These are phyloP conservation scores for Planococcus citri DNA, from an alignment of 1,140 invertebrate genomes.

Conservation along the genomic window DNA sequence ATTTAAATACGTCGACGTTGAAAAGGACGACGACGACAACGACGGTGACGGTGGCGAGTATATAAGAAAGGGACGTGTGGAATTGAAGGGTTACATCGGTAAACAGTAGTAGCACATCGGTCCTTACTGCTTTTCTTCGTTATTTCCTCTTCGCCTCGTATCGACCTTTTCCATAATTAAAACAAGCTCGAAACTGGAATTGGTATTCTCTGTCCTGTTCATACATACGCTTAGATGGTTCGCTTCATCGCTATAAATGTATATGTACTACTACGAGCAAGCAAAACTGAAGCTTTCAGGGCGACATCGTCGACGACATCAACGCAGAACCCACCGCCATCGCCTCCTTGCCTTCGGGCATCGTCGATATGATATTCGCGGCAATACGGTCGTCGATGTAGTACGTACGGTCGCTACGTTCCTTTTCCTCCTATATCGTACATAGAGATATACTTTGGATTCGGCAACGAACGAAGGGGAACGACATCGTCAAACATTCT, in stretches of 20 bases:
- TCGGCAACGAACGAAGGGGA: too few relatives aligned
- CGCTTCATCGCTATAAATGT: too few relatives aligned
- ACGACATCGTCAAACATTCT: too few relatives aligned
- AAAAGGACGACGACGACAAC: too few relatives aligned
- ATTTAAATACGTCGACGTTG: background rate
- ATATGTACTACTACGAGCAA: too few relatives aligned
- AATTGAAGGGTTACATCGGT: constrained; percentile 16
- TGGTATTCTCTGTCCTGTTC: background rate
- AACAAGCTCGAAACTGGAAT: background rate
- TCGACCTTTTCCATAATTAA: constrained; percentile 14
- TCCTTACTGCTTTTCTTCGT: constrained; percentile 18
- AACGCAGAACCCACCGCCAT: background rate
- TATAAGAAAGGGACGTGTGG: background rate
- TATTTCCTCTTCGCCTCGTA: background rate
- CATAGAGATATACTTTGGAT: too few relatives aligned
- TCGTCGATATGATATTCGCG: background rate
- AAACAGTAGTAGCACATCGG: constrained; percentile 15
- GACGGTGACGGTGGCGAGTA: background rate
- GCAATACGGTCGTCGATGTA: too few relatives aligned
- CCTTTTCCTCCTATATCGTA: too few relatives aligned
- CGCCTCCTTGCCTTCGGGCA: too few relatives aligned
- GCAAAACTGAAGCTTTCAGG: background rate
- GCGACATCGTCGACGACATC: background rate
- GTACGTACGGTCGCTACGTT: too few relatives aligned
- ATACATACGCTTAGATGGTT: too few relatives aligned